Base-by-base conservation (phyloP, 2,888 invertebrate species). In the Aleiodes testaceus region DNA sequence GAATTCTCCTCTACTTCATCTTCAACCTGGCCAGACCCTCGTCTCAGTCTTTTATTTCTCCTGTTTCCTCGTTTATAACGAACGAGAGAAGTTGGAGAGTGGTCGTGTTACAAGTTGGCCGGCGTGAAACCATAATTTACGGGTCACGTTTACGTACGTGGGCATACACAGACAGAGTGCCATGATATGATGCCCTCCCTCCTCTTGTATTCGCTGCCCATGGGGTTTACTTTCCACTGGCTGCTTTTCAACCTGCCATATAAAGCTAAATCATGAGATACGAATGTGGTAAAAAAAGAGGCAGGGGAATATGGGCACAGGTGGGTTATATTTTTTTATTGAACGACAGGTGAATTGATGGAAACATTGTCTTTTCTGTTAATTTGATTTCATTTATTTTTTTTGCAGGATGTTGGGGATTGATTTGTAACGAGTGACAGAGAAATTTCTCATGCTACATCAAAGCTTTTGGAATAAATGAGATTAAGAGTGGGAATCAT, bases 41-140 rank as follows among this genome's bases (percentile, higher is more conserved):
- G 1, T 4, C 36, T 5, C 36, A 9, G 1, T 36, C 36, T 36
- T 36, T 36, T 36, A 9, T 36, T 18, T 18, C 14, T 42, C n/a
- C 9, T 30, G 12, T 14, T 30, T 16, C n/a, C 26, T 26, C 26
- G 6, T 42, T 12, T 59, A 36, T 42, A 59, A 59, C 18, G 59
- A 59, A 42, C 36, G 36, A 18, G 42, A 26, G n/a, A 20, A 52
- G 52, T 26, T 52, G 52, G 52, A 18, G 55, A 55, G 59, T 18
- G 36, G 36, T 42, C 36, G 59, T 42, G 59, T 59, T 59, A 59
- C 59, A 59, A 59, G 11, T 59, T 36, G 36, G 36, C 42, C 59
- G 59, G 70, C 72, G 75, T 75, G 74, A 72, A 75, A 73, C 72
- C 61, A 75, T 77, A 70, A 74, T 75, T 77, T 75, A 77, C 74